phyloP scores from a whole-genome alignment of 2,797 vertebrate species.

The Chloroceryle amazona region DNA sequence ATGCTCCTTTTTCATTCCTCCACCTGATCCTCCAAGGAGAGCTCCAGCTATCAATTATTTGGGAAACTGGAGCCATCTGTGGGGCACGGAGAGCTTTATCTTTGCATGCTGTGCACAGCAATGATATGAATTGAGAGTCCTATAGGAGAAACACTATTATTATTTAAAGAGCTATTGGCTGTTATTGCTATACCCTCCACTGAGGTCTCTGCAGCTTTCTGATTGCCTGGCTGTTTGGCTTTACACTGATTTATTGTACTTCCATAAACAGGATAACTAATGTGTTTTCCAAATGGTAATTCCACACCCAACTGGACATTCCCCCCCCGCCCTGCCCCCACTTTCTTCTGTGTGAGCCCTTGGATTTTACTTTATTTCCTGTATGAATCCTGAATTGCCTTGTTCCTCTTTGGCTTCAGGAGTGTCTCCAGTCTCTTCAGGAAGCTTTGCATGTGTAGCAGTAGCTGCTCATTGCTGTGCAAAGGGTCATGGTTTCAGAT shows the following conservation, averaged over 20 bases:
- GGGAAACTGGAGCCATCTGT: slow-evolving; percentile 16
- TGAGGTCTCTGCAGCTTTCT: slow-evolving; percentile 7
- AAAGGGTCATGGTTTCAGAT: background rate
- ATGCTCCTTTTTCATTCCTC: background rate
- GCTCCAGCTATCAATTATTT: slow-evolving; percentile 45
- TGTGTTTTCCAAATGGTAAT: background rate
- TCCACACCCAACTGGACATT: background rate
- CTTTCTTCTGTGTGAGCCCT: background rate
- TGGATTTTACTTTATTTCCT: background rate
- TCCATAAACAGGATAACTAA: background rate
- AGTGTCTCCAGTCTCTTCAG: background rate
- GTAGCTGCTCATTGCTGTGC: background rate
- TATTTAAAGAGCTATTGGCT: slow-evolving; percentile 57
- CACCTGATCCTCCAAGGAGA: background rate
- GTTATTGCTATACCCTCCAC: slow-evolving; percentile 34
- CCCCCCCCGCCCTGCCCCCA: too few species aligned
- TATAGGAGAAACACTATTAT: slow-evolving; percentile 32
- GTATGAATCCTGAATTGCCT: background rate
- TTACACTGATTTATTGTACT: slow-evolving; percentile 16
- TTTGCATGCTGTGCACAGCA: background rate
- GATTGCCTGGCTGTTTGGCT: slow-evolving; percentile 12
- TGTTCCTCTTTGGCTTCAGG: background rate
- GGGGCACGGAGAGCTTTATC: slow-evolving; percentile 1
- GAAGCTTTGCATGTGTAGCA: background rate
- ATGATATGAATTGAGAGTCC: background rate